phyloP scores from a whole-genome alignment of 1,140 invertebrate genomes.

The Elymnias hypermnestra region DNA sequence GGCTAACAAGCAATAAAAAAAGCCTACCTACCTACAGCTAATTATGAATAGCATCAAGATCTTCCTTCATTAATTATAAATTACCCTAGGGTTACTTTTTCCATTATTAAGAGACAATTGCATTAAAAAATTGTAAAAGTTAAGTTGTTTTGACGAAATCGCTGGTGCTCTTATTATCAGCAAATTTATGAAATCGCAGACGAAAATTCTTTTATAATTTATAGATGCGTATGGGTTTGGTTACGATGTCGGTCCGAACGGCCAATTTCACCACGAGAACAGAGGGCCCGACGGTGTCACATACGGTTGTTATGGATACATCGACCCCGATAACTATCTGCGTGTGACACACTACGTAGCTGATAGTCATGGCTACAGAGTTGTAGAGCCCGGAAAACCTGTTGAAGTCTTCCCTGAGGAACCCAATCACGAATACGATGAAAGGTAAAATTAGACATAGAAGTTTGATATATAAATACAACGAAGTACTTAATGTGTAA shows the following conservation, averaged over 20 bases:
- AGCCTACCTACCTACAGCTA: no score
- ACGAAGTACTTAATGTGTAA: no score
- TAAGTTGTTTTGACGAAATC: no score
- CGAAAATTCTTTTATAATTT: slow-evolving; percentile 4
- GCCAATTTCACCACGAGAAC: slow-evolving; percentile 87
- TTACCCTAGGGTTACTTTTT: no score
- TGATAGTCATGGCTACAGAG: slow-evolving; percentile 85
- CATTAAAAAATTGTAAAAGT: no score
- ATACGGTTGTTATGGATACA: slow-evolving; percentile 87
- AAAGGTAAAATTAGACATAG: slow-evolving; percentile 40
- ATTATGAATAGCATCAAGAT: no score
- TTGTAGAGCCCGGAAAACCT: slow-evolving; percentile 80
- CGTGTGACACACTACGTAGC: slow-evolving; percentile 85
- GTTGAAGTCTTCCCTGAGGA: slow-evolving; percentile 81
- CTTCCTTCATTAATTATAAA: no score
- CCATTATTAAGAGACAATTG: no score
- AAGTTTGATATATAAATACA: background rate
- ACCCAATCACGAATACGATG: slow-evolving; percentile 50
- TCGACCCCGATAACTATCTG: slow-evolving; percentile 81
- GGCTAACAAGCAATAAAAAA: no score
- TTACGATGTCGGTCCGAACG: slow-evolving; percentile 83
- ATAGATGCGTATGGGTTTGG: slow-evolving; percentile 83
- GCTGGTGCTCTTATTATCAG: no score
- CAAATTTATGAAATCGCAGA: no score
- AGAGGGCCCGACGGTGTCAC: slow-evolving; percentile 84